Conservation (phyloP, 2,888 invertebrate species). For the Chrysopilus asiliformis region DNA sequence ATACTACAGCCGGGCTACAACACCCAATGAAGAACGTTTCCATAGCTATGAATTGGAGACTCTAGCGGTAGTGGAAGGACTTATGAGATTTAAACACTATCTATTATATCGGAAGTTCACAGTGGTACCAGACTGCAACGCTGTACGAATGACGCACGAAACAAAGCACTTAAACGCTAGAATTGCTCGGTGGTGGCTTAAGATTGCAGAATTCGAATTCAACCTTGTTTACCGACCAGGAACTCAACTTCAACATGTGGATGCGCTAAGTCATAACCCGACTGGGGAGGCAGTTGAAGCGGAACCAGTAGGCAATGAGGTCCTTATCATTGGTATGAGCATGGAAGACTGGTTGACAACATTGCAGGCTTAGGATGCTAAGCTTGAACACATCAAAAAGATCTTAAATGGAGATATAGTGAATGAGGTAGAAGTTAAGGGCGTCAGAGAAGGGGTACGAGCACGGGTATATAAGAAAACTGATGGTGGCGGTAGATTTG, state of each 20-base stretch:
- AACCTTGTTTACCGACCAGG: conserved; percentile 6
- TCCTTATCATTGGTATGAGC: conserved; percentile 3
- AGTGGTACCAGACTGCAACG: conserved; percentile 2
- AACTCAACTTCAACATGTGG: too few relatives aligned
- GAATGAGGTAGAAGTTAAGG: too few relatives aligned
- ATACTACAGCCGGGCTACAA: too few relatives aligned
- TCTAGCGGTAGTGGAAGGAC: neutral
- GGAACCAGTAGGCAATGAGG: too few relatives aligned
- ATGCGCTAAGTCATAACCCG: too few relatives aligned
- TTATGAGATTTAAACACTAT: conserved; percentile 1
- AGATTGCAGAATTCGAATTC: conserved; percentile 3
- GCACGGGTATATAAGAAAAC: neutral
- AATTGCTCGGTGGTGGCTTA: conserved; percentile 3
- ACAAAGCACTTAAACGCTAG: neutral
- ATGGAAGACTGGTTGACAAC: conserved; percentile 12
- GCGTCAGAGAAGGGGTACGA: neutral
- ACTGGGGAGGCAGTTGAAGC: too few relatives aligned
- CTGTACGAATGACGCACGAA: neutral
- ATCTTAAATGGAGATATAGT: conserved; percentile 10
- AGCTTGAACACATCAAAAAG: conserved; percentile 7
- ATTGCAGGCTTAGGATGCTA: conserved; percentile 11
- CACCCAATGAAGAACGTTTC: too few relatives aligned
- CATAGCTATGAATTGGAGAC: too few relatives aligned
- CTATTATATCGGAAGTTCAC: neutral
- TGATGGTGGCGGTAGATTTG: conserved; percentile 8